Conservation (phyloP, 1,140 invertebrate species). For the Acromyrmex charruanus region DNA sequence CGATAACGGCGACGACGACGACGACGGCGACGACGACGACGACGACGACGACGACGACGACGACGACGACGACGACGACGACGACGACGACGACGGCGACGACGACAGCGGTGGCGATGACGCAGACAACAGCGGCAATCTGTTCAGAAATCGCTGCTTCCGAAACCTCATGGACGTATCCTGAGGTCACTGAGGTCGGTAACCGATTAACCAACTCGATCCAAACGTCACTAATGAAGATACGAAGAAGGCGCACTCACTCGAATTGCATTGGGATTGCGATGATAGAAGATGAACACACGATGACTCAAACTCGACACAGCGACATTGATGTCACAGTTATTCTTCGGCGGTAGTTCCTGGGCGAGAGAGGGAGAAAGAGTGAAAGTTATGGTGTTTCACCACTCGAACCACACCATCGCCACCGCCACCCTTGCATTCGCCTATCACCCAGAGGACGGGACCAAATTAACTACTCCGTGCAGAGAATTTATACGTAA, state of each 20-base stretch:
- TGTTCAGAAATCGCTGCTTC: slow-evolving; percentile 51
- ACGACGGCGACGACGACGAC: neutral
- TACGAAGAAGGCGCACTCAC: slow-evolving; percentile 23
- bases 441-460: slow-evolving; percentile 46
- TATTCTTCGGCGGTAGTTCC: slow-evolving; percentile 22
- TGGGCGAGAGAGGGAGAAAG: slow-evolving; percentile 22
- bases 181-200: slow-evolving; percentile 54
- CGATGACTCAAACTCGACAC: neutral
- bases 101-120: slow-evolving; percentile 38
- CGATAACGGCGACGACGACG: slow-evolving; percentile 26
- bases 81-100: no score
- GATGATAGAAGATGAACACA: slow-evolving; percentile 26
- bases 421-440: slow-evolving; percentile 41
- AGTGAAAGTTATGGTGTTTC: slow-evolving; percentile 65
- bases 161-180: slow-evolving; percentile 77
- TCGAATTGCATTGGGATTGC: slow-evolving; percentile 12
- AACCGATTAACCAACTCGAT: slow-evolving; percentile 47
- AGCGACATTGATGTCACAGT: neutral
- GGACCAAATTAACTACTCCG: slow-evolving; percentile 55
- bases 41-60: neutral
- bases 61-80: neutral
- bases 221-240: slow-evolving; percentile 21
- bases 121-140: slow-evolving; percentile 60
- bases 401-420: slow-evolving; percentile 25
- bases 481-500: slow-evolving; percentile 53